A percentile compares a stretch with the other conserved stretches of the same genome.
Evolutionary conservation across 2,888 invertebrate species (phyloP).

Genomic region (Pseudococcus jackbeardsleyi): DNA sequence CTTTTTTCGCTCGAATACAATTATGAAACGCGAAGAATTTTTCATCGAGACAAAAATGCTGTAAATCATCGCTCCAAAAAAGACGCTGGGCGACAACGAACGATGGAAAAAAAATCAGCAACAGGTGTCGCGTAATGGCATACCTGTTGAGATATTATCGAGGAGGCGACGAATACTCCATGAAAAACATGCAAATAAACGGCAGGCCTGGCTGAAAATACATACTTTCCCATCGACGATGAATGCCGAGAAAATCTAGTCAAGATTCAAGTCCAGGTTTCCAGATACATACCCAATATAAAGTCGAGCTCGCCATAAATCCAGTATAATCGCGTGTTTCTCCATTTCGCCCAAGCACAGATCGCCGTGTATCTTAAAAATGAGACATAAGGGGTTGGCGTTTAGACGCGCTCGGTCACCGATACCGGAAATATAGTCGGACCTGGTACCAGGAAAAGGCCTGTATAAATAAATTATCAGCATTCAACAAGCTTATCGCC

Average conservation of each 20-base stretch:
- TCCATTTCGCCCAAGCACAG: not conserved
- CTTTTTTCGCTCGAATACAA: too few species aligned
- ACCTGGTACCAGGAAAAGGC: constrained; percentile 30
- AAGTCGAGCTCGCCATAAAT: not conserved
- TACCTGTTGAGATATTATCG: constrained; percentile 21
- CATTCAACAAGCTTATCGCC: constrained; percentile 31
- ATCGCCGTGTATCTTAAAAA: constrained; percentile 33
- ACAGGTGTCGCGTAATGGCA: not conserved
- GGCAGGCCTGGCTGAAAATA: not conserved
- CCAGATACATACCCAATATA: not conserved
- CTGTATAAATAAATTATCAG: constrained; percentile 40
- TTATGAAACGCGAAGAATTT: not conserved
- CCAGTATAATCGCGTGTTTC: not conserved
- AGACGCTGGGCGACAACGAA: constrained; percentile 13
- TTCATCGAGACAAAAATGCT: not conserved
- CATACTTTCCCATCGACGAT: not conserved
- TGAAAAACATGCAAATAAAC: not conserved
- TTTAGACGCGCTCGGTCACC: not conserved
- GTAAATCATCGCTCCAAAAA: not conserved
- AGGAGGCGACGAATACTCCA: not conserved
- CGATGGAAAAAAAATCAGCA: not conserved
- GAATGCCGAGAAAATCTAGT: not conserved
- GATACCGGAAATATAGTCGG: constrained; percentile 37
- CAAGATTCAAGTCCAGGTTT: not conserved
- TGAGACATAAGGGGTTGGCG: constrained; percentile 4